Conservation (phyloP, 2,113 vertebrate species). For the Osmerus mordax region DNA sequence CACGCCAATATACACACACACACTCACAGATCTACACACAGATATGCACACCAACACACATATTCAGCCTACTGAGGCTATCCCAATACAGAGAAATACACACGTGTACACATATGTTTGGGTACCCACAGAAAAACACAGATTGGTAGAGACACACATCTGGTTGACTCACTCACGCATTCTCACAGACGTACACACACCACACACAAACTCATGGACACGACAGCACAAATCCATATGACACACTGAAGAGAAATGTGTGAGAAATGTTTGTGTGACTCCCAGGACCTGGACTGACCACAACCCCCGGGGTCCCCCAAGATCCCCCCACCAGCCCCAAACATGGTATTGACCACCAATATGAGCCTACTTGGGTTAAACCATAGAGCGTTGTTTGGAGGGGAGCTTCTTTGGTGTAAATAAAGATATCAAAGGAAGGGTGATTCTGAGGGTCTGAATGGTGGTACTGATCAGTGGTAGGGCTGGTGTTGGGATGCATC, state of each 20-base stretch:
- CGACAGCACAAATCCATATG: neutral
- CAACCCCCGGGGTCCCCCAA: constrained; percentile 39
- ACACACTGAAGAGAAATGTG: neutral
- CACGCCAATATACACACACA: neutral
- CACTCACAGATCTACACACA: neutral
- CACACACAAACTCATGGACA: neutral
- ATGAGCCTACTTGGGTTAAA: neutral
- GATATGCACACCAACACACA: no score
- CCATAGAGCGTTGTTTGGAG: neutral
- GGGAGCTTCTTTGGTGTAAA: neutral
- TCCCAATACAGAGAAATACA: no score
- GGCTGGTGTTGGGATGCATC: neutral
- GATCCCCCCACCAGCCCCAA: constrained; percentile 24
- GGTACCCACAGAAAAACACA: no score
- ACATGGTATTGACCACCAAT: constrained; percentile 20
- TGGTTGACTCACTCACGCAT: no score
- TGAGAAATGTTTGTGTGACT: constrained; percentile 47
- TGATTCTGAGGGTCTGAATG: no score
- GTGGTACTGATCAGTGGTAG: neutral
- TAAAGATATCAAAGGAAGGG: neutral
- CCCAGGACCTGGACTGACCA: constrained; percentile 33
- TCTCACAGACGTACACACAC: no score
- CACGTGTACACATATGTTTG: no score
- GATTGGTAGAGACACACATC: no score
- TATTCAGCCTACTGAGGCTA: no score